Percentiles rank a stretch among this genome's conserved stretches.
These are phyloP conservation scores for Dicranocentrus wangi DNA, from an alignment of 2,888 invertebrate species.

Conservation along the genomic window DNA sequence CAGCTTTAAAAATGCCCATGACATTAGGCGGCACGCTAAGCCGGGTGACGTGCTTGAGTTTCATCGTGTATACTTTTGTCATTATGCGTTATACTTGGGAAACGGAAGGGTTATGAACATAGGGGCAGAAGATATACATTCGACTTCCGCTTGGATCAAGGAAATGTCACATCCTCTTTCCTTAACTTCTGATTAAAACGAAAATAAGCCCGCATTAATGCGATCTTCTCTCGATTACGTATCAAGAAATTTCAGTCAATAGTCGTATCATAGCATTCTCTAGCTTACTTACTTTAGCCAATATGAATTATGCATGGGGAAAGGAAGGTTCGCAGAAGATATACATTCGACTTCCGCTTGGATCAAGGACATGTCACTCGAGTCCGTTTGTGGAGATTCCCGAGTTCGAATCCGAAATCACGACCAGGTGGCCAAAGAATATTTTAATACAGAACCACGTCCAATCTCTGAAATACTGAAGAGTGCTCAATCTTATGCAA, in stretches of 20 bases:
- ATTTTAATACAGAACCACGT: neutral
- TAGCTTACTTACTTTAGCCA: no score
- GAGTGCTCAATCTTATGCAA: neutral
- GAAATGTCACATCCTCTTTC: no score
- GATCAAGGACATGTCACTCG: slow-evolving; percentile 1
- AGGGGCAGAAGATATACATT: slow-evolving; percentile 5
- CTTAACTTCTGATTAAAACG: no score
- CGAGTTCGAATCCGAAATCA: slow-evolving; percentile 17
- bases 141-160: neutral
- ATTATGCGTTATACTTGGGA: slow-evolving; percentile 27
- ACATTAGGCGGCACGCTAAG: neutral
- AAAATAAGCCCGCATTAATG: no score
- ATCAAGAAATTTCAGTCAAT: no score
- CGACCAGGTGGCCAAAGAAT: neutral
- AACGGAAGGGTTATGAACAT: slow-evolving; percentile 18
- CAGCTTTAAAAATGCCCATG: neutral
- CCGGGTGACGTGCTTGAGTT: slow-evolving; percentile 14
- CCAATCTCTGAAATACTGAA: neutral
- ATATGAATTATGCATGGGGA: slow-evolving; percentile 12
- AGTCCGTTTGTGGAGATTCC: slow-evolving; percentile 1
- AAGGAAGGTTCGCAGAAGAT: slow-evolving; percentile 12
- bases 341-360: neutral
- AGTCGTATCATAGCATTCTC: no score
- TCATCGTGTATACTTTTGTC: neutral
- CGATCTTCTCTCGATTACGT: no score